phyloP scores from a whole-genome alignment of 2,113 vertebrate genomes.

The Actenoides lindsayi region DNA sequence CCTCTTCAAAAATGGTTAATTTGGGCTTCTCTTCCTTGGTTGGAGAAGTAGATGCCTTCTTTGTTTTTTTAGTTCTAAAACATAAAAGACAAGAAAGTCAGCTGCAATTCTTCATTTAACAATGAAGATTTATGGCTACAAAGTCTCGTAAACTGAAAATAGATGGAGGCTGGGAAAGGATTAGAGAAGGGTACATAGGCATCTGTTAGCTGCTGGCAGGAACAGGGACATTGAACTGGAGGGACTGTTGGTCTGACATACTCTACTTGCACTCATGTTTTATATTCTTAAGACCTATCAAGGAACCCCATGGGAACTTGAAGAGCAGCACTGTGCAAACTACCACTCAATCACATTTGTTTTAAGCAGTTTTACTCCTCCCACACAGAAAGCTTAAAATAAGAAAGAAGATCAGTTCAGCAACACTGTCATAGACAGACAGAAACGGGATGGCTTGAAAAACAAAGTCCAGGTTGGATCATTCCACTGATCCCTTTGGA shows the following conservation, averaged over 20 bases:
- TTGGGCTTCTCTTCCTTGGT: conserved; percentile 43
- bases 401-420: not conserved
- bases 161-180: not conserved
- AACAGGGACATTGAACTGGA: not conserved
- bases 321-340: not conserved
- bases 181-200: not conserved
- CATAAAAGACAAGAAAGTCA: conserved; percentile 9
- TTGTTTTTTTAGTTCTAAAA: conserved; percentile 77
- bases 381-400: not conserved
- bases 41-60: conserved; percentile 31
- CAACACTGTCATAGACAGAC: not conserved
- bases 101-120: not conserved
- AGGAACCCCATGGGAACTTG: not conserved
- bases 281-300: not conserved
- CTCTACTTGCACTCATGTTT: not conserved
- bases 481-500: not conserved
- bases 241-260: not conserved
- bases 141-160: not conserved
- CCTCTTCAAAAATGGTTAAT: conserved; percentile 79
- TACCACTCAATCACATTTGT: not conserved
- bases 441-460: not conserved
- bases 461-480: not conserved
- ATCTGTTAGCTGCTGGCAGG: not conserved
- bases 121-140: not conserved
- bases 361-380: not conserved